Base-by-base conservation (phyloP, 1,140 invertebrate genomes). In the Drosophila aff. region DNA sequence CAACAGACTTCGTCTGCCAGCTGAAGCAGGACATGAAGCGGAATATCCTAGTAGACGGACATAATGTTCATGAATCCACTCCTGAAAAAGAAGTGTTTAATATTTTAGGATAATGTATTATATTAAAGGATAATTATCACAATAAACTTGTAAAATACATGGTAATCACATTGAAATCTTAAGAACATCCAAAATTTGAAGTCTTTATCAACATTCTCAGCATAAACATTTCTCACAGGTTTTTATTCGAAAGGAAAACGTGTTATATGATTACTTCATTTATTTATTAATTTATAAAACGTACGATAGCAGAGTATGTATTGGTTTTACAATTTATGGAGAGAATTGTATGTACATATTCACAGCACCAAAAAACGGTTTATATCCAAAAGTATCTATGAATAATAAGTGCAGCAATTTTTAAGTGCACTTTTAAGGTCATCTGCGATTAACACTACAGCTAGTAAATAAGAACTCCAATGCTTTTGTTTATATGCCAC, bases 1-100 rank as follows among this genome's bases (percentile, higher is more conserved):
- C 85, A 89, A 90, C 85, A 90, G 89, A 79, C 79, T 85, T 72
- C 62, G 82, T 71, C 71, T 81, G 79, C 75, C 78, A 84, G 74
- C 68, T 90, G 78, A 44, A 78, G 84, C 65, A 81, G 69, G 62
- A 84, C 85, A 87, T 90, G 81, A 82, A 87, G 84, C 81, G 69
- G 53, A 64, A 67, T 78, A 83, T 90, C 80, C 82, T 73, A 87
- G 64, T 79, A 69, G 52, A 61, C 75, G 26, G 64, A 44, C 84
- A 87, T 89, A 52, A 49, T 84, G 64, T 52, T 78, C 36, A 58
- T 47, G 66, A 50, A 76, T 71, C 68, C 62, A 72, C 84, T 81
- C 72, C 84, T 87, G 16, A 3, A 80, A 69, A 2, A 2, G 23
- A 23, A 3, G 1, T 26, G 6, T 2, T n/a, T 8, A 18, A 47